Evolutionary conservation across 2,888 invertebrate genomes (phyloP).

Genomic region (Harpagoxenus sublaevis): DNA sequence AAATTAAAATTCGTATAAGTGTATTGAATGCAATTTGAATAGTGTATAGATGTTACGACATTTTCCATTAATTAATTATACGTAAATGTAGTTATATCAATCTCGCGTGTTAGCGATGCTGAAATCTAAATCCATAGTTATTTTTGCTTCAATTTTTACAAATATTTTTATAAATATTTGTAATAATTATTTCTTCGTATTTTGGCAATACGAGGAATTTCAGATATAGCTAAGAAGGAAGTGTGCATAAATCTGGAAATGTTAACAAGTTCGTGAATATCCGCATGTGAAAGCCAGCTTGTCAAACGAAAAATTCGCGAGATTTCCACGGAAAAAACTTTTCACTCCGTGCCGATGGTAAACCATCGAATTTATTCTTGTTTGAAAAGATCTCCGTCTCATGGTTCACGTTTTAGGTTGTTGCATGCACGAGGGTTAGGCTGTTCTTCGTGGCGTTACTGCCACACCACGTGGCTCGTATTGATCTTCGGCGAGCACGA

Average conservation of each 20-base stretch:
- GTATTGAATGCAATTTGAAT: background rate
- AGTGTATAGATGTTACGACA: background rate
- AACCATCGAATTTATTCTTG: constrained; percentile 47
- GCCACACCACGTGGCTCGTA: constrained; percentile 85
- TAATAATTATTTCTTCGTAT: constrained; percentile 17
- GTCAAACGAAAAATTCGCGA: background rate
- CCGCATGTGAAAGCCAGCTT: background rate
- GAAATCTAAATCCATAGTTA: background rate
- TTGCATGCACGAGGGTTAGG: constrained; percentile 77
- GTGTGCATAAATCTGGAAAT: background rate
- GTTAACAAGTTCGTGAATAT: background rate
- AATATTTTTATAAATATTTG: background rate
- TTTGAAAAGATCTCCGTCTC: constrained; percentile 28
- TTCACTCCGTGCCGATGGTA: background rate
- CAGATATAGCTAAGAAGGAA: background rate
- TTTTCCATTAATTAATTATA: background rate
- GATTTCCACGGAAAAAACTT: constrained; percentile 13
- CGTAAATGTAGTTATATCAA: background rate
- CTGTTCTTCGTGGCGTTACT: constrained; percentile 79
- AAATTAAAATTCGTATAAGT: background rate
- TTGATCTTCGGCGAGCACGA: constrained; percentile 83
- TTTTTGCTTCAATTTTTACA: background rate
- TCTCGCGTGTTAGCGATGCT: background rate
- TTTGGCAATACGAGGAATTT: background rate
- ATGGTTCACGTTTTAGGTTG: constrained; percentile 67